Base-by-base conservation (phyloP, 2,113 vertebrate species). In the Noctilio leporinus region DNA sequence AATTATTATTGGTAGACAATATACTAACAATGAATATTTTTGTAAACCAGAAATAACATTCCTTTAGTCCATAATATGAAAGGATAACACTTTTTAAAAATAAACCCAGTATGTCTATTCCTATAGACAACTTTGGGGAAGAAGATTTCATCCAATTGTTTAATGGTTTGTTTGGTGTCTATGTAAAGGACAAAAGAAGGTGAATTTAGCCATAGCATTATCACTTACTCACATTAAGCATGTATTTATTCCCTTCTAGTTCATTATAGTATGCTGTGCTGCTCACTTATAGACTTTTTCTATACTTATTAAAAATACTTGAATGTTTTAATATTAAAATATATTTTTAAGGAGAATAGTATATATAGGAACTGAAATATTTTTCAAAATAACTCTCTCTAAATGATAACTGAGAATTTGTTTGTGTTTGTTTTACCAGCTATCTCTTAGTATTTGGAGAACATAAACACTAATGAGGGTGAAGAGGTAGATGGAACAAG, bases 151-250 rank as follows among this genome's bases (percentile, higher is more conserved):
- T 96, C 84, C 87, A 64, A 19, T 96, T 97, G 92, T 97, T 95
- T 96, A 96, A 22, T 75, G 69, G 92, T 95, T 97, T 97, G 26
- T 95, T 96, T 80, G 59, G 40, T 28, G 22, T 92, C 70, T 93
- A 49, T 76, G 38, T 92, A 90, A 95, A 96, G 90, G 97, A 92
- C 96, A 95, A 94, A 96, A 88, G 96, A 97, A 98, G 95, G 95
- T 95, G 95, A 95, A 96, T 90, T 96, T 95, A 86, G 81, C 95
- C 92, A 85, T 81, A 92, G 86, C 88, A 95, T 94, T 95, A 96
- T 87, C 95, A 84, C 89, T 95, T 49, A 47, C 90, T 91, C 95
- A 92, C 95, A 97, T 96, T 96, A 96, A 98, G 97, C 96, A 96
- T 89, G 93, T 40, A 94, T 97, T 87, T 97, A 93, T 78, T 96